A percentile compares a stretch with the other conserved stretches of the same genome.
Evolutionary conservation across 2,113 vertebrate species (phyloP).

Genomic region (Verasper variegatus): DNA sequence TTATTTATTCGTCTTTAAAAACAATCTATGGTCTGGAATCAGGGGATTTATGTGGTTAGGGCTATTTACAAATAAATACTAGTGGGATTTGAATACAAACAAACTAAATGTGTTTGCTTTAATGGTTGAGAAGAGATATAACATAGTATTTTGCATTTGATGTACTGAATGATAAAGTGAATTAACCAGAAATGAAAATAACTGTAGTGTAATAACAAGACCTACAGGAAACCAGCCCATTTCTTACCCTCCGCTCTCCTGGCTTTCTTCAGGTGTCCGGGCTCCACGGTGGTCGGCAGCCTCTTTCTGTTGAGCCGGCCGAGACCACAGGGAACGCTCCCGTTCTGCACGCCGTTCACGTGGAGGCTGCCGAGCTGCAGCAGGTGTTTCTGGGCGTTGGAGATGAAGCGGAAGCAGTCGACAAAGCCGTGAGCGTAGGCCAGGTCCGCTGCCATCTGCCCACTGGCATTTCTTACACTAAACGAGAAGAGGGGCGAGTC

Average conservation of each 20-base stretch:
- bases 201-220: too few relatives aligned
- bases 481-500: constrained; percentile 69
- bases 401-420: constrained; percentile 91
- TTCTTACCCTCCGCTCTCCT: constrained; percentile 86
- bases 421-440: constrained; percentile 92
- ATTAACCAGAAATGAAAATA: too few relatives aligned
- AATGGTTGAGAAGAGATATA: too few relatives aligned
- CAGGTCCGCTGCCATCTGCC: constrained; percentile 96
- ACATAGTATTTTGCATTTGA: too few relatives aligned
- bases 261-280: constrained; percentile 87
- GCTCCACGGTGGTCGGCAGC: constrained; percentile 82
- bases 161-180: too few relatives aligned
- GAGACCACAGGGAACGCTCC: constrained; percentile 69
- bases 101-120: too few relatives aligned
- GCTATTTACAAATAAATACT: too few relatives aligned
- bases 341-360: constrained; percentile 70
- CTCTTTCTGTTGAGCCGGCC: constrained; percentile 87
- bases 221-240: background rate
- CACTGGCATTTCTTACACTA: constrained; percentile 95
- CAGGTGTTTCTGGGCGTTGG: constrained; percentile 86
- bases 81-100: too few relatives aligned
- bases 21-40: too few relatives aligned
- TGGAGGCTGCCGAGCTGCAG: constrained; percentile 71
- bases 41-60: too few relatives aligned
- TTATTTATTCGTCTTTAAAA: too few relatives aligned